Evolutionary conservation across 2,888 invertebrate genomes (phyloP).

Genomic region (Pterostichus madidus): DNA sequence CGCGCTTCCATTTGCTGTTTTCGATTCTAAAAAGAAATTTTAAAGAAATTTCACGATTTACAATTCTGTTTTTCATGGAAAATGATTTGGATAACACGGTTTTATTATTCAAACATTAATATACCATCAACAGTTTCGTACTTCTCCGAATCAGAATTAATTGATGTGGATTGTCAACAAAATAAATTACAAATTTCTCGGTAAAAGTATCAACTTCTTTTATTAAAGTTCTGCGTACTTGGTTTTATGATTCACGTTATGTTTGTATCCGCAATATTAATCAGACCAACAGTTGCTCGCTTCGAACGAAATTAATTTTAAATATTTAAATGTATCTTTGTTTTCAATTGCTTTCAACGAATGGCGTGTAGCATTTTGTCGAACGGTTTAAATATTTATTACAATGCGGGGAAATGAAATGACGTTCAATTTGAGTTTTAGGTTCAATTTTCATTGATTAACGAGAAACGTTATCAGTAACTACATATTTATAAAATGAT

Average conservation of each 20-base stretch:
- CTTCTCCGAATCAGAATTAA: conserved; percentile 8
- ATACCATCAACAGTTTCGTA: conserved; percentile 21
- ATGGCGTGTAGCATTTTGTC: conserved; percentile 26
- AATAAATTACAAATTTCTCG: conserved; percentile 18
- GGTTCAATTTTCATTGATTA: conserved; percentile 12
- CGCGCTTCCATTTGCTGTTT: conserved; percentile 18
- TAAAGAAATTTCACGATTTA: conserved; percentile 10
- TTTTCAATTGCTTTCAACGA: conserved; percentile 30
- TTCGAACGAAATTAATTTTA: conserved; percentile 46
- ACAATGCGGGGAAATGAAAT: conserved; percentile 1
- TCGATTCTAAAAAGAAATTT: not conserved
- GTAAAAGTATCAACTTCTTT: conserved; percentile 20
- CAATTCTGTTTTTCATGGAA: conserved; percentile 25
- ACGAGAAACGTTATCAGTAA: not conserved
- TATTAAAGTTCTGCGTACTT: conserved; percentile 39
- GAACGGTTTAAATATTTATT: conserved; percentile 43
- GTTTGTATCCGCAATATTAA: conserved; percentile 37
- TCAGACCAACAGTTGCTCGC: conserved; percentile 46
- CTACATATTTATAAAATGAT: not conserved
- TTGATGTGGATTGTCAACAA: conserved; percentile 18
- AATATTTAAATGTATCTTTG: conserved; percentile 44
- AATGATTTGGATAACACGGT: conserved; percentile 13
- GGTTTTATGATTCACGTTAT: conserved; percentile 40
- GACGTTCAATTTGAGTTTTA: conserved; percentile 27
- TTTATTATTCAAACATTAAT: conserved; percentile 48